Conservation (phyloP, 2,797 vertebrate genomes). For the Tenualosa thibaudeaui region DNA sequence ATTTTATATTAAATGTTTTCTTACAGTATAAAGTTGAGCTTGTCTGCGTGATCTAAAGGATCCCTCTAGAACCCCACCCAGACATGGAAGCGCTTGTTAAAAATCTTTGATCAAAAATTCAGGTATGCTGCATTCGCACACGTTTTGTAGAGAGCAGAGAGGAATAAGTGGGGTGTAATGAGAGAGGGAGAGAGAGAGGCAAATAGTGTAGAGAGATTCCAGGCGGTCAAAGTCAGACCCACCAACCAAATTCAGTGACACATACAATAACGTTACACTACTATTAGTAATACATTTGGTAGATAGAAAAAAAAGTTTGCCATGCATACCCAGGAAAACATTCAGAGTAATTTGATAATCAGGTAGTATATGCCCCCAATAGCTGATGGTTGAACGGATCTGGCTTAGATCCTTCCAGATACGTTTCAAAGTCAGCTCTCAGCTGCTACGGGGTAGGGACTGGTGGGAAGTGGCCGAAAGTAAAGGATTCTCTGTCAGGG, state of each 20-base stretch:
- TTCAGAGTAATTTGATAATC: constrained; percentile 41
- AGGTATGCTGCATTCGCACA: constrained; percentile 74
- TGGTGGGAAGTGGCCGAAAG: neutral
- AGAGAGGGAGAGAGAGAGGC: constrained; percentile 46
- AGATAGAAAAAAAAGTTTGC: constrained; percentile 51
- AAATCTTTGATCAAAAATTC: constrained; percentile 78
- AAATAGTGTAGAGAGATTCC: constrained; percentile 25
- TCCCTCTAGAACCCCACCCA: constrained; percentile 74
- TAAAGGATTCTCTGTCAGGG: neutral
- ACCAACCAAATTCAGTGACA: constrained; percentile 72
- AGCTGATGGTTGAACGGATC: neutral
- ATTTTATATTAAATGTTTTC: neutral
- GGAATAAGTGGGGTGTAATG: constrained; percentile 25
- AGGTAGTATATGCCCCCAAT: constrained; percentile 50
- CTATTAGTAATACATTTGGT: constrained; percentile 54
- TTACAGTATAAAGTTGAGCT: neutral
- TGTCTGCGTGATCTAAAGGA: neutral
- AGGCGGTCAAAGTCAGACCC: constrained; percentile 46
- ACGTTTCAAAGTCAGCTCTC: neutral
- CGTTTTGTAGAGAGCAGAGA: constrained; percentile 64
- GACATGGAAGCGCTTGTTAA: constrained; percentile 82
- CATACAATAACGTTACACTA: constrained; percentile 66
- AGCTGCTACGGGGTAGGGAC: neutral
- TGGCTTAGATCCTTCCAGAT: neutral
- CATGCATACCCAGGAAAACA: constrained; percentile 44